A percentile compares a stretch with the other conserved stretches of the same genome.
Conservation (phyloP, 2,888 invertebrate species). For the Baronia brevicornis region DNA sequence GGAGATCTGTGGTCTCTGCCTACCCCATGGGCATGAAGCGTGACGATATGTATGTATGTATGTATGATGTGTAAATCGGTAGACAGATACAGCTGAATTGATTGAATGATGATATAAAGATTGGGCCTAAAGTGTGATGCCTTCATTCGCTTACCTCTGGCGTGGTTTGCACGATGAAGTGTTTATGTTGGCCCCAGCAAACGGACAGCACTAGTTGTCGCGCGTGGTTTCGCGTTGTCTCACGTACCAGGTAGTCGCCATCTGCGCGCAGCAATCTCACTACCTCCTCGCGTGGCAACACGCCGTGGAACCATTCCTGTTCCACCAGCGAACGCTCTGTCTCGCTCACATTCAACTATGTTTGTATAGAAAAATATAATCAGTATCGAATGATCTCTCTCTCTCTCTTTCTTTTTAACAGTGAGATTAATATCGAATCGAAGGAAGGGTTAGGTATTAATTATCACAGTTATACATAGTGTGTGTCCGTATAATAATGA, state of each 20-base stretch:
- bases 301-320: constrained; percentile 98
- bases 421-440: background rate
- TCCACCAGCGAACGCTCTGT: constrained; percentile 85
- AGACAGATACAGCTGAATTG: too few species aligned
- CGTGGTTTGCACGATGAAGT: constrained; percentile 97
- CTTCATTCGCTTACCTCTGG: constrained; percentile 82
- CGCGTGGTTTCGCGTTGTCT: constrained; percentile 93
- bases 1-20: too few species aligned
- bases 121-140: background rate
- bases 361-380: constrained; percentile 11
- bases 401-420: background rate
- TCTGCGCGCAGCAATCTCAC: constrained; percentile 92
- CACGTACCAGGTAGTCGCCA: constrained; percentile 95
- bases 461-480: background rate
- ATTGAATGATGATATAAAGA: too few species aligned
- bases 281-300: constrained; percentile 95
- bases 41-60: too few species aligned
- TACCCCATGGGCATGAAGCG: too few species aligned
- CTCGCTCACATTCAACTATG: constrained; percentile 61
- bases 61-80: too few species aligned
- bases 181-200: constrained; percentile 96
- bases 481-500: too few species aligned
- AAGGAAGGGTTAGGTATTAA: background rate
- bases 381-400: too few species aligned
- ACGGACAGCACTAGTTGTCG: constrained; percentile 95